Conservation (phyloP, 1,140 invertebrate species). For the Drosophila lacteicornis region DNA sequence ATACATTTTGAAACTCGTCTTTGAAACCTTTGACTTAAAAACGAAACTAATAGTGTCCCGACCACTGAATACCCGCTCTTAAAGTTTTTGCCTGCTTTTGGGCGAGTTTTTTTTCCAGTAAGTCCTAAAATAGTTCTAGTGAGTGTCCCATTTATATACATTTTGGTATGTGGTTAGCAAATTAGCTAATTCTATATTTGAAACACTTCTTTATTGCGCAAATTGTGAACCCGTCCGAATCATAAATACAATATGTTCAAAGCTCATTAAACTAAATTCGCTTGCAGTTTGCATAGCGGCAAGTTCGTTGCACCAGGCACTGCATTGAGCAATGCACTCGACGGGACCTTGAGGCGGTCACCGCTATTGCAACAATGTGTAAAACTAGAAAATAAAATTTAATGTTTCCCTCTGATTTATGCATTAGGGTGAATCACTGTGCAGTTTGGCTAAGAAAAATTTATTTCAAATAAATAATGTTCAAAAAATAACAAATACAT, state of each 20-base stretch:
- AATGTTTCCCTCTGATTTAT: slow-evolving; percentile 7
- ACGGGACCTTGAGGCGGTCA: slow-evolving; percentile 21
- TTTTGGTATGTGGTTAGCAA: too few relatives aligned
- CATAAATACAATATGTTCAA: not conserved
- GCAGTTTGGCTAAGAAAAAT: not conserved
- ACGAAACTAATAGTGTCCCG: not conserved
- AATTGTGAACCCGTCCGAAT: not conserved
- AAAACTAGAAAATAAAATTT: slow-evolving; percentile 21
- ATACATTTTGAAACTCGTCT: too few relatives aligned
- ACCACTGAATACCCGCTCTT: not conserved
- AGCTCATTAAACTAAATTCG: slow-evolving; percentile 21
- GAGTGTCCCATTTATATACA: too few relatives aligned
- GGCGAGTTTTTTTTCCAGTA: not conserved
- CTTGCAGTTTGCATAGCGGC: slow-evolving; percentile 40
- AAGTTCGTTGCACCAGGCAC: slow-evolving; percentile 69
- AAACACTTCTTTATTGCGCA: not conserved
- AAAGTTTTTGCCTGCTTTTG: not conserved
- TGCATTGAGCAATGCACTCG: slow-evolving; percentile 37
- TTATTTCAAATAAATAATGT: too few relatives aligned
- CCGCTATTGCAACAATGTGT: not conserved
- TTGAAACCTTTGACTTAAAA: not conserved
- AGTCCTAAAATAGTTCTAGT: not conserved
- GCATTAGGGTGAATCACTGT: slow-evolving; percentile 14
- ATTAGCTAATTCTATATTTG: too few relatives aligned
- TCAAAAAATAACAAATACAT: too few relatives aligned